Conservation (phyloP, 2,888 invertebrate species). For the Penaeus monodon region DNA sequence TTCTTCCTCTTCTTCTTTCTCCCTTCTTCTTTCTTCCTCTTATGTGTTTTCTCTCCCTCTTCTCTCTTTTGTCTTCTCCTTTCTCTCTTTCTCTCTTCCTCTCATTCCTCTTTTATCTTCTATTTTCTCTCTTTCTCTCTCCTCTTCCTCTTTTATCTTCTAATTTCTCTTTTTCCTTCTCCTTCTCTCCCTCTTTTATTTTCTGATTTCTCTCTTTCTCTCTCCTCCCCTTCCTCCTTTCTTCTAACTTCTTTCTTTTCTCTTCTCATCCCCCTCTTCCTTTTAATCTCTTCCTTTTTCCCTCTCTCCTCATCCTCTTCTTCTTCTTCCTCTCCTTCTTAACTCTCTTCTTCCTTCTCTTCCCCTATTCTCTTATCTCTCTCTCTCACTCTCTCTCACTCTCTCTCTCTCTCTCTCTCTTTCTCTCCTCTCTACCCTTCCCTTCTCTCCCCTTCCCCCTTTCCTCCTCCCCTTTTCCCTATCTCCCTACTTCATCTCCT, state of each 20-base stretch:
- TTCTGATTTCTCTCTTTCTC: neutral
- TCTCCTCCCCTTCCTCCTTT: neutral
- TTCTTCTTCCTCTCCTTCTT: too few relatives aligned
- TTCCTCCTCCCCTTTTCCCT: neutral
- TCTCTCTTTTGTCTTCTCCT: too few relatives aligned
- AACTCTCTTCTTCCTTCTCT: fast-evolving
- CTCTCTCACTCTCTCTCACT: neutral
- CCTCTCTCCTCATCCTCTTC: too few relatives aligned
- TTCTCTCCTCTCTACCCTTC: neutral
- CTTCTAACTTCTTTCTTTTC: neutral
- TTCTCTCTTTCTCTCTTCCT: too few relatives aligned
- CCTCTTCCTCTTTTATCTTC: neutral
- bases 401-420: neutral
- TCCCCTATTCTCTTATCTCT: neutral
- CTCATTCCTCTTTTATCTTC: neutral
- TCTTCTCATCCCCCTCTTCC: too few relatives aligned
- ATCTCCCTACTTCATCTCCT: neutral
- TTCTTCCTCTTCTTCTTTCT: too few relatives aligned
- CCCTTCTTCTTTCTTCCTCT: too few relatives aligned
- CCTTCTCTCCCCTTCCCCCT: neutral
- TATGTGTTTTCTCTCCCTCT: too few relatives aligned
- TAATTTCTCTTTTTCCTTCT: neutral
- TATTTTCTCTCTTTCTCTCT: neutral
- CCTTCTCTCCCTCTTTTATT: neutral
- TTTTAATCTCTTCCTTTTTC: too few relatives aligned